Base-by-base conservation (phyloP, 2,797 vertebrate genomes). In the Petrocephalus schoutedeni region DNA sequence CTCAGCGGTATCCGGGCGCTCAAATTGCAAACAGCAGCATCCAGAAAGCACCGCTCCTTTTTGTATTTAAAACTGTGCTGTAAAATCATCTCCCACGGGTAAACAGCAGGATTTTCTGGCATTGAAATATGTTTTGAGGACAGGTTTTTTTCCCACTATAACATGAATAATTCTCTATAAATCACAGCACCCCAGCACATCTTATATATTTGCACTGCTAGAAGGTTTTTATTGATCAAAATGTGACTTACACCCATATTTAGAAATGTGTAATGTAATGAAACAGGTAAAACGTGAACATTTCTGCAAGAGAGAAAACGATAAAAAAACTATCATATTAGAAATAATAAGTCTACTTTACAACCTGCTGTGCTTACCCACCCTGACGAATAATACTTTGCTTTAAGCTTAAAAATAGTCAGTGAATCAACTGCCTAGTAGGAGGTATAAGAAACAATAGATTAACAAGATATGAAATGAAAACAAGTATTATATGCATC, bases 121-220 rank as follows among this genome's bases (percentile, higher is more conserved):
- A 85, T 51, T 56, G 49, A 85, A 85, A 85, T 85, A 56, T 57
- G 82, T 57, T 85, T 56, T 56, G 82, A 49, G 82, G 49, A 85
- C 82, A 85, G 82, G 45, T 16, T 85, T 85, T 85, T 67, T 67
- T 77, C 9, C 3, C 41, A 8, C 74, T 6, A 3, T 53, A 85
- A 85, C 82, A 85, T 54, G 82, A 85, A 85, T 85, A 85, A 85
- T 85, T 85, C 82, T 12, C 21, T 84, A 84, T 54, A 84, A 56
- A 54, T 84, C 82, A 84, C 10, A 28, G 45, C 10, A 56, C 23
- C 28, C 23, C 56, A 57, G 56, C 23, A 56, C 82, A 57, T 57
- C 28, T 10, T 28, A 54, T 54, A 85, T 85, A n/a, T 54, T 56
- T 85, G n/a, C 53, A 57, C 23, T 28, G 51, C 21, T 85, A 16